Conservation (phyloP, 2,888 invertebrate genomes). For the Pachymerium ferrugineum region DNA sequence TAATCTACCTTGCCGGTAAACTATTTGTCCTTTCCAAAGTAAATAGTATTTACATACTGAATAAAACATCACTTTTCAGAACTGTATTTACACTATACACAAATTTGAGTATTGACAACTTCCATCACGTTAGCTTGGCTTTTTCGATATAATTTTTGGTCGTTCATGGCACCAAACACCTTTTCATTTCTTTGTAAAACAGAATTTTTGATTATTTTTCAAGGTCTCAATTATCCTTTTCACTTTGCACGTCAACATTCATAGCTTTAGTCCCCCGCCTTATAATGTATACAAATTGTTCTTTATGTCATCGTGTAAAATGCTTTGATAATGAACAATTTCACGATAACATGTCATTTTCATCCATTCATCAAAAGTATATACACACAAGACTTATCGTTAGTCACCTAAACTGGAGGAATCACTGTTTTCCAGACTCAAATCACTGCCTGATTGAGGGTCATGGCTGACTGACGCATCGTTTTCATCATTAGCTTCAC, state of each 20-base stretch:
- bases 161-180: constrained; percentile 9
- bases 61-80: constrained; percentile 14
- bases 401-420: constrained; percentile 36
- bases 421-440: constrained; percentile 35
- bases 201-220: not conserved
- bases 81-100: constrained; percentile 24
- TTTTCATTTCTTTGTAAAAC: not conserved
- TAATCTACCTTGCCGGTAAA: constrained; percentile 5
- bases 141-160: not conserved
- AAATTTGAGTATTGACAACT: constrained; percentile 14
- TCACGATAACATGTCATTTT: not conserved
- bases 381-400: constrained; percentile 7
- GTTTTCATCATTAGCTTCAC: constrained; percentile 33
- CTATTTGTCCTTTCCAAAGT: constrained; percentile 1
- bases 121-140: constrained; percentile 7
- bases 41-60: constrained; percentile 2
- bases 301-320: constrained; percentile 1
- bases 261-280: too few relatives aligned
- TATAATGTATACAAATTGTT: too few relatives aligned
- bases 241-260: too few relatives aligned
- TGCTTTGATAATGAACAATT: not conserved
- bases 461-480: constrained; percentile 33
- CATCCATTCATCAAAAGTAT: not conserved
- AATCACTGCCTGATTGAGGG: constrained; percentile 32
- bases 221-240: constrained; percentile 15